phyloP scores from a whole-genome alignment of 2,797 vertebrate genomes.

The Danio choprae region DNA sequence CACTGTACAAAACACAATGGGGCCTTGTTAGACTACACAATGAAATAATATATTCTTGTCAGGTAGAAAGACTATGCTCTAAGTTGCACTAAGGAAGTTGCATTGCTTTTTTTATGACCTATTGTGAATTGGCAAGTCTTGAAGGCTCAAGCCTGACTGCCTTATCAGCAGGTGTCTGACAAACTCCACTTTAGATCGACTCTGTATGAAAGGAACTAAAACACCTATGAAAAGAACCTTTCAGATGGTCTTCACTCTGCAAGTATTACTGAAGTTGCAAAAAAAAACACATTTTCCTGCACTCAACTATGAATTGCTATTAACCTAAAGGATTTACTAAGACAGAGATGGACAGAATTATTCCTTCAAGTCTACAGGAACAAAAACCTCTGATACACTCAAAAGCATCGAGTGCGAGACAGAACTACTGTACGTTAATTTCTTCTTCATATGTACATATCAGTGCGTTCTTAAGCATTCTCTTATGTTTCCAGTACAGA shows the following conservation, averaged over 20 bases:
- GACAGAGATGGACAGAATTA: slow-evolving; percentile 57
- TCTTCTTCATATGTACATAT: slow-evolving; percentile 12
- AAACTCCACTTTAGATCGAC: slow-evolving; percentile 41
- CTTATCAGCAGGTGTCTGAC: slow-evolving; percentile 28
- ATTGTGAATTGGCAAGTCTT: slow-evolving; percentile 6
- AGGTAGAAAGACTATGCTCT: slow-evolving; percentile 16
- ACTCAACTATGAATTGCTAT: slow-evolving; percentile 28
- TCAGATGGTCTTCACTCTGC: slow-evolving; percentile 1
- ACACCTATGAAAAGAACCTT: neutral
- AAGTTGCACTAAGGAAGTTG: slow-evolving; percentile 6
- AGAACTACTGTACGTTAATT: slow-evolving; percentile 13
- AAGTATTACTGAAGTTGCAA: neutral
- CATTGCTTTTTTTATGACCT: slow-evolving; percentile 21
- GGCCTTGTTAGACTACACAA: slow-evolving; percentile 65
- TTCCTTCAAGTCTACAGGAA: slow-evolving; percentile 59
- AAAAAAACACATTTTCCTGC: slow-evolving; percentile 7
- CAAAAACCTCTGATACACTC: slow-evolving; percentile 49
- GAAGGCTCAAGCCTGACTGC: neutral
- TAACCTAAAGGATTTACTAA: slow-evolving; percentile 49
- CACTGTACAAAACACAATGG: slow-evolving; percentile 65
- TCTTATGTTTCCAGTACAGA: no score
- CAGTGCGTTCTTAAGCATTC: neutral
- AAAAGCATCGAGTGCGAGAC: slow-evolving; percentile 42
- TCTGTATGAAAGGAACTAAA: slow-evolving; percentile 13
- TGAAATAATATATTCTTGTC: slow-evolving; percentile 64